Conservation (phyloP, 2,113 vertebrate genomes). For the Butorides virescens region DNA sequence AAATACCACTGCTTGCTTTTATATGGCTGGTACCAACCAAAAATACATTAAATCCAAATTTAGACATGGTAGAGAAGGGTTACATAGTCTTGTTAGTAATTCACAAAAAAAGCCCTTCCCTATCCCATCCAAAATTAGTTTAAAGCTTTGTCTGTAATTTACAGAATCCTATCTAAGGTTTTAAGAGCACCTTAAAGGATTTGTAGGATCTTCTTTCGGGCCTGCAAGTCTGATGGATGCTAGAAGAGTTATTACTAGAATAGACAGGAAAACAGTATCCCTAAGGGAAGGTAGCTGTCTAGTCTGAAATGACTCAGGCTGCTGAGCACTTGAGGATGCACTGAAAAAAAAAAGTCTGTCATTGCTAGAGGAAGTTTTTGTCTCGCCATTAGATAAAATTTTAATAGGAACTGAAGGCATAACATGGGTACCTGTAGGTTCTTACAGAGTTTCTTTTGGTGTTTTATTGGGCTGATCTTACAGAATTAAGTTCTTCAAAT, state of each 20-base stretch:
- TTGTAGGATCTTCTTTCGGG: conserved; percentile 7
- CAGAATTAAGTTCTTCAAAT: not conserved
- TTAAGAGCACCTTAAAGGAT: conserved; percentile 7
- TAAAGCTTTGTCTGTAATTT: not conserved
- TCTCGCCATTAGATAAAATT: not conserved
- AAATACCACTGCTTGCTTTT: not conserved
- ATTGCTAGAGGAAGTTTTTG: not conserved
- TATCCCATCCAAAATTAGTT: not conserved
- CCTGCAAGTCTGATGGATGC: conserved; percentile 7
- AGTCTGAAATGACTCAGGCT: conserved; percentile 39
- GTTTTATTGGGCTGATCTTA: not conserved
- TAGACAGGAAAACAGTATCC: conserved; percentile 18
- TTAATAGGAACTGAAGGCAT: not conserved
- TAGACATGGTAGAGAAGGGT: not conserved
- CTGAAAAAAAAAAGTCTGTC: not conserved
- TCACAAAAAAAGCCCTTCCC: not conserved
- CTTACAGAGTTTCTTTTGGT: not conserved
- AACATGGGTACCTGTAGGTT: not conserved
- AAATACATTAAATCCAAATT: conserved; percentile 14
- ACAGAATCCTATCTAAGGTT: not conserved
- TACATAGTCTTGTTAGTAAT: not conserved
- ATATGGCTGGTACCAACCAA: not conserved
- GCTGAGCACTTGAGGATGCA: not conserved
- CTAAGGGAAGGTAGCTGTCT: conserved; percentile 11
- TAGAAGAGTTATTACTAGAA: conserved; percentile 12